A percentile compares a stretch with the other conserved stretches of the same genome.
Conservation (phyloP, 2,113 vertebrate species). For the Fukomys damarensis region DNA sequence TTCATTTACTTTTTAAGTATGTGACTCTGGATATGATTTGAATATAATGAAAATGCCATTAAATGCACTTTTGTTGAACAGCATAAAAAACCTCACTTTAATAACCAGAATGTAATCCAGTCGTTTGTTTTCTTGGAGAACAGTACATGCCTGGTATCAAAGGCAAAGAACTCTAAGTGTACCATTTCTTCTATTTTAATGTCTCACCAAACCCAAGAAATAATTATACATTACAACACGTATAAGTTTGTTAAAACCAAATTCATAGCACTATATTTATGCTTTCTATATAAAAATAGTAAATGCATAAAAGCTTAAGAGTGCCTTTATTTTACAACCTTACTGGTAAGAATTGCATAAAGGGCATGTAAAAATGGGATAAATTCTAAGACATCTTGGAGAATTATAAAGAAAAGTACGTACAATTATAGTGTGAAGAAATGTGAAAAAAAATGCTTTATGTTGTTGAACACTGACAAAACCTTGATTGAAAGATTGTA, state of each 20-base stretch:
- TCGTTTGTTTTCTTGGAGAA: conserved; percentile 58
- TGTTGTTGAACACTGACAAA: neutral
- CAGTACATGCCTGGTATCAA: neutral
- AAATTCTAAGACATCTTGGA: conserved; percentile 55
- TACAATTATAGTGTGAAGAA: conserved; percentile 59
- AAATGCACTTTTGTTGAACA: conserved; percentile 70
- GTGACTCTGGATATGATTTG: conserved; percentile 74
- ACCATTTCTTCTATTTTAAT: conserved; percentile 4
- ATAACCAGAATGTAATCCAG: conserved; percentile 52
- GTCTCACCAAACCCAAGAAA: conserved; percentile 33
- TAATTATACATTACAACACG: conserved; percentile 40
- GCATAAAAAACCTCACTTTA: conserved; percentile 70
- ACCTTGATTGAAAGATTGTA: neutral
- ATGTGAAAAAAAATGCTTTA: conserved; percentile 3
- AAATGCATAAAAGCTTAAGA: neutral
- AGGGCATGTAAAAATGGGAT: neutral
- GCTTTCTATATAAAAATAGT: neutral
- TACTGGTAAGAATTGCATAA: conserved; percentile 14
- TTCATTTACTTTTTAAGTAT: conserved; percentile 77
- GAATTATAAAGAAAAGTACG: conserved; percentile 60
- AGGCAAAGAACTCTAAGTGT: conserved; percentile 4
- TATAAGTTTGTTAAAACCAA: neutral
- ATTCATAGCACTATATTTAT: neutral
- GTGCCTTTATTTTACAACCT: conserved; percentile 51
- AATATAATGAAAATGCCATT: conserved; percentile 77